Conservation (phyloP, 2,888 invertebrate genomes). For the Strigamia crassipes region DNA sequence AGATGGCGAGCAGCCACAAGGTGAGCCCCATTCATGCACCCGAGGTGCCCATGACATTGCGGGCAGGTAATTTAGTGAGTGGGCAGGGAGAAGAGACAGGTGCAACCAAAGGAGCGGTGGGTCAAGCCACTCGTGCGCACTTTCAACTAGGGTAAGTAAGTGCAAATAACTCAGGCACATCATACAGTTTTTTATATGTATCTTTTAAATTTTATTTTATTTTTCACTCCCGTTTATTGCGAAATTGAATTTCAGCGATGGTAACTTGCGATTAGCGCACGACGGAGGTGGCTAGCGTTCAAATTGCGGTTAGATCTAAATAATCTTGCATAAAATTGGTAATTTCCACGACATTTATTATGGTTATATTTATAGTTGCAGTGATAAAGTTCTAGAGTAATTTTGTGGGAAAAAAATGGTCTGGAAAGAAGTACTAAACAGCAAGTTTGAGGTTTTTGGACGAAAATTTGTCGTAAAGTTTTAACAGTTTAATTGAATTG, state of each 20-base stretch:
- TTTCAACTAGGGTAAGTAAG: constrained; percentile 22
- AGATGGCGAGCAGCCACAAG: constrained; percentile 27
- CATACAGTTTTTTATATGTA: not conserved
- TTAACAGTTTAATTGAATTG: not conserved
- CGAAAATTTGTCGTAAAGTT: not conserved
- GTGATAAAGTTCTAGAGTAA: too few species aligned
- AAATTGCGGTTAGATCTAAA: too few species aligned
- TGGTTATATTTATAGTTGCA: too few species aligned
- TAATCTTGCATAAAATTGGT: too few species aligned
- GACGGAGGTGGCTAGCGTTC: too few species aligned
- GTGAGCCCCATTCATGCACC: constrained; percentile 18
- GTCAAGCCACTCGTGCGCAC: constrained; percentile 26
- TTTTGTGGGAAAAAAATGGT: too few species aligned
- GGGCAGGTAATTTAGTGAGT: constrained; percentile 26
- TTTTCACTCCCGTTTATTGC: not conserved
- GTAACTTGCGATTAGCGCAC: too few species aligned
- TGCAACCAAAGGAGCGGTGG: constrained; percentile 6
- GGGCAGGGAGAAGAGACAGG: constrained; percentile 13
- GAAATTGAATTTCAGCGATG: not conserved
- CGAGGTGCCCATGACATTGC: constrained; percentile 17
- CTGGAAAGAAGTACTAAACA: too few species aligned
- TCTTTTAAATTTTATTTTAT: not conserved
- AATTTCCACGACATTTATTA: too few species aligned
- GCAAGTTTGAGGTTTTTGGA: too few species aligned
- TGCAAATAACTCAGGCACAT: constrained; percentile 2